A percentile compares a stretch with the other conserved stretches of the same genome.
phyloP scores from a whole-genome alignment of 2,113 vertebrate species.

The Podarcis raffonei region DNA sequence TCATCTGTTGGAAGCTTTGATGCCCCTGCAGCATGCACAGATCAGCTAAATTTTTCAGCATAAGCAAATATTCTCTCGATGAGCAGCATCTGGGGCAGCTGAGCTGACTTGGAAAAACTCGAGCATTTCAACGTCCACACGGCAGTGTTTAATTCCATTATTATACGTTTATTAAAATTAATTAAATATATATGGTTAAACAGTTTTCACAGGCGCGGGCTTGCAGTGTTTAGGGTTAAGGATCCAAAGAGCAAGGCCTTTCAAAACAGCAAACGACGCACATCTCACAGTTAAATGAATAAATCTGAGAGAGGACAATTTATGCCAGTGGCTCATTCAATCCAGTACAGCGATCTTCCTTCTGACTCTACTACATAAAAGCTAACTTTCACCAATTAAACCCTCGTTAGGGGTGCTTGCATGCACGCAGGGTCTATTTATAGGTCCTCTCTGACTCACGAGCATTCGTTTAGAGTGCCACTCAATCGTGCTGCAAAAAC shows the following conservation, averaged over 20 bases:
- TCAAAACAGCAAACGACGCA: constrained; percentile 2
- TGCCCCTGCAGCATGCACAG: not conserved
- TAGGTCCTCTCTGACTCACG: constrained; percentile 60
- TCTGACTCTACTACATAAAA: constrained; percentile 47
- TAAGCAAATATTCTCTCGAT: constrained; percentile 23
- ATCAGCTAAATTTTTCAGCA: constrained; percentile 10
- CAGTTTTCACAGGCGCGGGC: not conserved
- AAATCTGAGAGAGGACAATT: not conserved
- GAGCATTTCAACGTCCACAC: not conserved
- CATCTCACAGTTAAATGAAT: constrained; percentile 29
- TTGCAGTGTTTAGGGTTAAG: not conserved
- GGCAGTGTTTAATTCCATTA: not conserved
- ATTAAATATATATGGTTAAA: not conserved
- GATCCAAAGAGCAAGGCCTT: constrained; percentile 6
- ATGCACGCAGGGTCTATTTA: constrained; percentile 59
- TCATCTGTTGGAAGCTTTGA: not conserved
- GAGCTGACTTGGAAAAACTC: not conserved
- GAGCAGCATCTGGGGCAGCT: constrained; percentile 24
- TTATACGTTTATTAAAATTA: not conserved
- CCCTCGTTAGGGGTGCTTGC: constrained; percentile 35
- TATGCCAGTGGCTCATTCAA: constrained; percentile 25
- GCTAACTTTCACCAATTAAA: constrained; percentile 28
- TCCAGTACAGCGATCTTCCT: constrained; percentile 47
- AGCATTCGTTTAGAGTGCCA: constrained; percentile 59
- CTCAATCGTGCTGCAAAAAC: constrained; percentile 44